phyloP scores from a whole-genome alignment of 2,888 invertebrate genomes.

The Trisateles emortualis region DNA sequence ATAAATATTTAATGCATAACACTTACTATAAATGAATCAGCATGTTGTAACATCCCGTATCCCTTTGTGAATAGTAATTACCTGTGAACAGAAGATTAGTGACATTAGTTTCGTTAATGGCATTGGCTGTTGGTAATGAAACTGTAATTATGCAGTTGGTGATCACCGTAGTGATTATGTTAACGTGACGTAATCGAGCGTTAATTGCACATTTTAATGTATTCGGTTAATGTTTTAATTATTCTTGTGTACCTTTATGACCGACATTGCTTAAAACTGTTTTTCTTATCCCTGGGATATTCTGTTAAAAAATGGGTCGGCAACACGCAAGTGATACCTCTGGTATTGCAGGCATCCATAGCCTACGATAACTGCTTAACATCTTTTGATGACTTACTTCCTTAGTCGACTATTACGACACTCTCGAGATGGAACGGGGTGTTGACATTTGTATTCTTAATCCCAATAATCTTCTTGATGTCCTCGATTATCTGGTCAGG shows the following conservation, averaged over 20 bases:
- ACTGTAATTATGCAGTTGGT: constrained; percentile 5
- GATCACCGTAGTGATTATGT: constrained; percentile 11
- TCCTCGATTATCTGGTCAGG: too few relatives aligned
- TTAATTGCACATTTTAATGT: neutral
- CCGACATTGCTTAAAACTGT: too few relatives aligned
- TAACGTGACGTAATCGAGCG: constrained; percentile 7
- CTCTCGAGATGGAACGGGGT: too few relatives aligned
- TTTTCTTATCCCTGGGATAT: too few relatives aligned
- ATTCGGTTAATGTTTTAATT: neutral
- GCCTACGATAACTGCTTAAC: too few relatives aligned
- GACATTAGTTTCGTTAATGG: constrained; percentile 21
- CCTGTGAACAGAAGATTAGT: constrained; percentile 36
- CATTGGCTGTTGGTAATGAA: constrained; percentile 11
- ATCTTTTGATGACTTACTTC: too few relatives aligned
- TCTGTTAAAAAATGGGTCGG: too few relatives aligned
- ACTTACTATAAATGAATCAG: constrained; percentile 33
- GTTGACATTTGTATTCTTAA: too few relatives aligned
- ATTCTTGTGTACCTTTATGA: neutral
- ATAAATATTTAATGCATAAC: constrained; percentile 6
- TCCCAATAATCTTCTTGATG: too few relatives aligned
- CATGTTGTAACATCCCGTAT: constrained; percentile 24
- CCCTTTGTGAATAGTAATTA: constrained; percentile 36
- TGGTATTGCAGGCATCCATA: too few relatives aligned
- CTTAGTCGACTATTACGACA: too few relatives aligned
- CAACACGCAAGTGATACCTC: too few relatives aligned